These are phyloP conservation scores for Aselliscus stoliczkanus DNA, from an alignment of 2,797 vertebrate genomes.

Conservation along the genomic window DNA sequence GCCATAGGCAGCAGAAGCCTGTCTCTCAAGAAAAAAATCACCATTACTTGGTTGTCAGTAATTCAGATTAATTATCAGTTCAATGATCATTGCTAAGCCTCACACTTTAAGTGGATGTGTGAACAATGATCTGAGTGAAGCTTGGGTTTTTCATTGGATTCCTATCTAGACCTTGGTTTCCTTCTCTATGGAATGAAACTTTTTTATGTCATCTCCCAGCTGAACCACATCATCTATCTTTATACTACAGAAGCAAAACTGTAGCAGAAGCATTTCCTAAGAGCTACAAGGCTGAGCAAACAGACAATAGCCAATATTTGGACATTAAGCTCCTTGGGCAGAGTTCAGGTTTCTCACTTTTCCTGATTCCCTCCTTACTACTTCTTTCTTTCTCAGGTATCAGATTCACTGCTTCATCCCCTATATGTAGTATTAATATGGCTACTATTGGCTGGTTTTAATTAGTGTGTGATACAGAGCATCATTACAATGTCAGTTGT, in stretches of 20 bases:
- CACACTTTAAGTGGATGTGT: not conserved
- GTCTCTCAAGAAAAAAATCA: not conserved
- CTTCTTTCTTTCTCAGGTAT: not conserved
- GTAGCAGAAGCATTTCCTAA: not conserved
- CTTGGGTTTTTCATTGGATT: not conserved
- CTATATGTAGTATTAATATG: not conserved
- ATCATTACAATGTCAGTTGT: not conserved
- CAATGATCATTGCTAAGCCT: not conserved
- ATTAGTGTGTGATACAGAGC: not conserved
- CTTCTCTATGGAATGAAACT: not conserved
- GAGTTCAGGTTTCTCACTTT: not conserved
- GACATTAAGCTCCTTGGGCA: not conserved
- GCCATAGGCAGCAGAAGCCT: not conserved
- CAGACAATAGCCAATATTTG: not conserved
- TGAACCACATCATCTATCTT: not conserved
- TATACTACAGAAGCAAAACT: not conserved
- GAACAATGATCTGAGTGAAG: not conserved
- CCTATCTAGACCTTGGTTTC: not conserved
- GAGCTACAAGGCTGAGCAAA: not conserved
- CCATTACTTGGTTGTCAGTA: not conserved
- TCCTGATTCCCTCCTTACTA: not conserved
- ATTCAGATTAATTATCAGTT: not conserved
- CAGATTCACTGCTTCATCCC: not conserved
- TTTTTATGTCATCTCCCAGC: not conserved
- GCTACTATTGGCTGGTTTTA: slow-evolving; percentile 11